phyloP scores from a whole-genome alignment of 2,113 vertebrate genomes.

The Electrona antarctica region DNA sequence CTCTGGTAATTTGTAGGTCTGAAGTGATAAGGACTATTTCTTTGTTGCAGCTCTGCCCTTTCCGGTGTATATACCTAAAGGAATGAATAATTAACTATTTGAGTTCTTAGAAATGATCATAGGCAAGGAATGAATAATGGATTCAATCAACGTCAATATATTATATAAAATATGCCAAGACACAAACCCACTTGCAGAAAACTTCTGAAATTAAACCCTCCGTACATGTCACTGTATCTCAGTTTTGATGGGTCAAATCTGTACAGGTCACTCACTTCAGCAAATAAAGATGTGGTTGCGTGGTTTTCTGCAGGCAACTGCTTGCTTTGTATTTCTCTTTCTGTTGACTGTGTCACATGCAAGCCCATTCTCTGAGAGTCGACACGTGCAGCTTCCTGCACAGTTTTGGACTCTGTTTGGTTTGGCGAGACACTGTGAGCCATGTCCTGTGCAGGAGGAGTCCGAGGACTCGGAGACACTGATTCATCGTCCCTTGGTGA shows the following conservation, averaged over 20 bases:
- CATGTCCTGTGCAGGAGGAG: conserved; percentile 63
- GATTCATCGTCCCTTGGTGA: conserved; percentile 85
- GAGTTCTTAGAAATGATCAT: conserved; percentile 18
- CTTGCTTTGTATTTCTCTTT: conserved; percentile 76
- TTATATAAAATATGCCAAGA: neutral
- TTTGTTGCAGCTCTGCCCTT: conserved; percentile 80
- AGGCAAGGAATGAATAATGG: neutral
- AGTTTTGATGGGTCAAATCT: neutral
- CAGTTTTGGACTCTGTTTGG: conserved; percentile 63
- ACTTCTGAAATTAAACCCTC: conserved; percentile 22
- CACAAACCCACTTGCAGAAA: conserved; percentile 6
- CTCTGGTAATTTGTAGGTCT: conserved; percentile 81
- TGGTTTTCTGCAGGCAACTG: conserved; percentile 69
- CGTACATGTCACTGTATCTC: conserved; percentile 30
- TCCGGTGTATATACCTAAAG: conserved; percentile 87
- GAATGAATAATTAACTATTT: conserved; percentile 45
- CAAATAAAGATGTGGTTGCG: conserved; percentile 56
- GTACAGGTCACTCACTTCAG: conserved; percentile 61
- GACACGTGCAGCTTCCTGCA: conserved; percentile 31
- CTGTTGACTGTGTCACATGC: conserved; percentile 70
- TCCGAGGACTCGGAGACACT: conserved; percentile 61
- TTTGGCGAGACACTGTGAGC: conserved; percentile 46
- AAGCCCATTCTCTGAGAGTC: conserved; percentile 65
- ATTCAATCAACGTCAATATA: neutral
- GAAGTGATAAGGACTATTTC: conserved; percentile 78